phyloP scores from a whole-genome alignment of 2,888 invertebrate genomes.

The Alloscopus bannaensis region DNA sequence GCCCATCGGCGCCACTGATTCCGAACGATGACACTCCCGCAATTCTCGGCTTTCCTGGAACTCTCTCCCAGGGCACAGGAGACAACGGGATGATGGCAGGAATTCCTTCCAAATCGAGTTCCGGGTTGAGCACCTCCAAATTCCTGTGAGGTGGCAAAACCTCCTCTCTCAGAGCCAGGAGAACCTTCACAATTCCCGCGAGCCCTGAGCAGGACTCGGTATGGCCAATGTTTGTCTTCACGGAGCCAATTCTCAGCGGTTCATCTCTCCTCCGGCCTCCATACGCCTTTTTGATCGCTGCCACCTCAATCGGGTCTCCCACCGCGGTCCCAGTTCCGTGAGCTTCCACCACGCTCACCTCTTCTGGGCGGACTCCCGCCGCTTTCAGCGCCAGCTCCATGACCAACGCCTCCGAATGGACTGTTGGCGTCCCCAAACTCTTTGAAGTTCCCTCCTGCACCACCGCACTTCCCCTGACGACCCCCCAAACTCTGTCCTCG shows the following conservation, averaged over 20 bases:
- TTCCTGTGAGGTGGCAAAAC: slow-evolving; percentile 53
- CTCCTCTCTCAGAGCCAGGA: slow-evolving; percentile 35
- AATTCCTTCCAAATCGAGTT: slow-evolving; percentile 53
- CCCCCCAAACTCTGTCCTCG: slow-evolving; percentile 28
- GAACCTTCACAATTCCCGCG: slow-evolving; percentile 49
- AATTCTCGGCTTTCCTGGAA: neutral
- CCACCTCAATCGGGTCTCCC: slow-evolving; percentile 36
- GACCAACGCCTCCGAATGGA: slow-evolving; percentile 35
- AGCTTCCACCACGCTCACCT: slow-evolving; percentile 40
- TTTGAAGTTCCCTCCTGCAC: slow-evolving; percentile 31
- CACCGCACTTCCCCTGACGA: slow-evolving; percentile 29
- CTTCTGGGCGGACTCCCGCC: slow-evolving; percentile 12
- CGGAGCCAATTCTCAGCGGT: slow-evolving; percentile 46
- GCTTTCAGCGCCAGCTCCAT: slow-evolving; percentile 31
- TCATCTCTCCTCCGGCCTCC: neutral
- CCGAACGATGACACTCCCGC: slow-evolving; percentile 58
- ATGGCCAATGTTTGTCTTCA: slow-evolving; percentile 56
- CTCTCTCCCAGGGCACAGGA: slow-evolving; percentile 31
- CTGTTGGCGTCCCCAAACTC: slow-evolving; percentile 50
- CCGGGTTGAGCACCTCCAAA: slow-evolving; percentile 36
- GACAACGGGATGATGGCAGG: slow-evolving; percentile 52
- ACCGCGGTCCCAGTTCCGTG: slow-evolving; percentile 52
- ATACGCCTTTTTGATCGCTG: slow-evolving; percentile 49
- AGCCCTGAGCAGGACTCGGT: slow-evolving; percentile 50
- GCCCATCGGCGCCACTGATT: slow-evolving; percentile 50